These are phyloP conservation scores for Pheosia tremula DNA, from an alignment of 2,888 invertebrate species.

Conservation along the genomic window DNA sequence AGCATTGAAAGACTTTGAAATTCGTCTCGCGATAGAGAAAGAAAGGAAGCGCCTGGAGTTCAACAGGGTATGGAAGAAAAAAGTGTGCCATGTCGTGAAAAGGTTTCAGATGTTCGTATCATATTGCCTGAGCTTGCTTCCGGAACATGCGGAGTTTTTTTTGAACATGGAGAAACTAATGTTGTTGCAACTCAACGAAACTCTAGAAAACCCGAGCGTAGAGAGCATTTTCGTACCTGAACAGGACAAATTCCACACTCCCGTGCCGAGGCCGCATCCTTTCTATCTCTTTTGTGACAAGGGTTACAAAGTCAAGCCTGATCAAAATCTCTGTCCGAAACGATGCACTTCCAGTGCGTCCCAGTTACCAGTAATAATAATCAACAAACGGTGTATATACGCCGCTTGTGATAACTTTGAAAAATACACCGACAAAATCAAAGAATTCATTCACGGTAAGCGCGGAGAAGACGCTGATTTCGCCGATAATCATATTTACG, in stretches of 20 bases:
- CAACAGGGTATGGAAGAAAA: slow-evolving; percentile 63
- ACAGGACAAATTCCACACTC: slow-evolving; percentile 45
- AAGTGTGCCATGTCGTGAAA: slow-evolving; percentile 71
- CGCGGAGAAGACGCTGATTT: slow-evolving; percentile 57
- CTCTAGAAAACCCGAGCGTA: slow-evolving; percentile 54
- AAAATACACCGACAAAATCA: slow-evolving; percentile 59
- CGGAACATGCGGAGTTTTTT: slow-evolving; percentile 75
- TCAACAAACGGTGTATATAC: slow-evolving; percentile 70
- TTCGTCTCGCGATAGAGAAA: slow-evolving; percentile 54
- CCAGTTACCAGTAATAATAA: slow-evolving; percentile 65
- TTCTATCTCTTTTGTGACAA: slow-evolving; percentile 69
- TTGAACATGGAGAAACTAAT: slow-evolving; percentile 73
- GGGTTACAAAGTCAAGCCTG: slow-evolving; percentile 54
- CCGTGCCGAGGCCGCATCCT: slow-evolving; percentile 60
- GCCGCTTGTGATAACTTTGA: slow-evolving; percentile 71
- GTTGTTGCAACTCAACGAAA: slow-evolving; percentile 66
- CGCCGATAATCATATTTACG: slow-evolving; percentile 57
- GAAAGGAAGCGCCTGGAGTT: slow-evolving; percentile 54
- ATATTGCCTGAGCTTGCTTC: slow-evolving; percentile 65
- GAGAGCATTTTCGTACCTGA: slow-evolving; percentile 63
- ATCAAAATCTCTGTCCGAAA: slow-evolving; percentile 63
- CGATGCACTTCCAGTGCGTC: slow-evolving; percentile 63
- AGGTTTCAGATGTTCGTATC: slow-evolving; percentile 69
- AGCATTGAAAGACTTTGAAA: slow-evolving; percentile 57
- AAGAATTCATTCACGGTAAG: slow-evolving; percentile 54